Conservation (phyloP, 2,888 invertebrate genomes). For the Micoletzkya japonica region DNA sequence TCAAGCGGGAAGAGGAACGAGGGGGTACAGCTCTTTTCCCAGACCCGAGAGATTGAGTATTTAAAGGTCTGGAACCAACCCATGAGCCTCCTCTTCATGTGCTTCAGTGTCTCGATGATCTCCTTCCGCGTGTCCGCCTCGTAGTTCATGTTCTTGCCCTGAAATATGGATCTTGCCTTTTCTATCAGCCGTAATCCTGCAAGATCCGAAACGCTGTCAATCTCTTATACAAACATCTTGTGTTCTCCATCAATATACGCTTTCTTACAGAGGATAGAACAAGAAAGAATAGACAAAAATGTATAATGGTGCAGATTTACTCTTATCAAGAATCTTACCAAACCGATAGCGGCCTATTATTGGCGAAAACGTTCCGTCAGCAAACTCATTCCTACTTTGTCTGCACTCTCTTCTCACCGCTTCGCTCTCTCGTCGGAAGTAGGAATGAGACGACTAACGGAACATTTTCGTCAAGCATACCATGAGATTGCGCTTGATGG, state of each 20-base stretch:
- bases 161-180: too few relatives aligned
- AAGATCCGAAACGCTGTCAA: neutral
- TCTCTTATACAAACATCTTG: neutral
- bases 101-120: slow-evolving; percentile 14
- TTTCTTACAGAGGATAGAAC: too few relatives aligned
- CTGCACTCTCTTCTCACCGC: too few relatives aligned
- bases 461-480: too few relatives aligned
- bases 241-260: neutral
- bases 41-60: neutral
- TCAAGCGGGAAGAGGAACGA: neutral
- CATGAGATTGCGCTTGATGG: slow-evolving; percentile 22
- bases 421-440: too few relatives aligned
- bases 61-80: neutral
- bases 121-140: slow-evolving; percentile 14
- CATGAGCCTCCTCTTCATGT: slow-evolving; percentile 19
- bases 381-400: too few relatives aligned
- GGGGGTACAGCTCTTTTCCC: too few relatives aligned
- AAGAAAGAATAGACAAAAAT: too few relatives aligned
- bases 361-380: too few relatives aligned
- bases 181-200: too few relatives aligned
- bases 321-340: neutral
- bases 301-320: too few relatives aligned
- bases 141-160: slow-evolving; percentile 26
- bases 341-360: neutral
- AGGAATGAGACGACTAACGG: too few relatives aligned